Evolutionary conservation across 2,888 invertebrate species (phyloP), one percentile per base, ranked within the genome.

Genomic region (Eristalis tenax): DNA sequence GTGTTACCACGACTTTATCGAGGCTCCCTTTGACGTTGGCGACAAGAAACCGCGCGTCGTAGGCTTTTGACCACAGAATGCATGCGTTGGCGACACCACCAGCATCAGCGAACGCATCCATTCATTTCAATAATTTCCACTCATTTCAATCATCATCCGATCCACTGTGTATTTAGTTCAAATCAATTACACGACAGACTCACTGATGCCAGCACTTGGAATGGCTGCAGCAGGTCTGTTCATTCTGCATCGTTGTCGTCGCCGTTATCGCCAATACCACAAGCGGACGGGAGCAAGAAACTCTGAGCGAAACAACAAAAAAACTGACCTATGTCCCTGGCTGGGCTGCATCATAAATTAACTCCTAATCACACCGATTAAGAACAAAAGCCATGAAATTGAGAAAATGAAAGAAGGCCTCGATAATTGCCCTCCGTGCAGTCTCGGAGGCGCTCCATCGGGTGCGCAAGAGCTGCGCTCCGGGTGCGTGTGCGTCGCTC

Each of bases 311-410:
- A 43, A 18, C 43, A 43, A 18, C 8, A 50, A n/a, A 50, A 75
- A 82, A 82, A 78, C 86, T 86, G 86, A 86, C 86, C 86, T 86
- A 79, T 83, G 86, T 86, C 74, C 83, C 86, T 71, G 69, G 74
- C 65, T 35, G 74, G 78, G 73, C 75, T 50, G 74, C 78, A 64
- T 63, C 86, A 43, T 86, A 86, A 86, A 83, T 86, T 83, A 86
- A 78, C 75, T 86, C 78, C 70, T 86, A 86, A 86, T 86, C 86
- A 74, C 61, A 78, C 70, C 78, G 83, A 86, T 86, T 86, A 86
- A 83, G 65, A 71, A 82, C 59, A 78, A 71, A 75, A 78, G 78
- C 70, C 86, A 86, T 79, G 77, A 75, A 83, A 79, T 75, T 61
- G 64, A 59, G 59, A 71, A 74, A 65, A 59, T 18, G 69, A 74